These are phyloP conservation scores for Disparrhopalites patrizii DNA, from an alignment of 2,888 invertebrate species.

Conservation along the genomic window DNA sequence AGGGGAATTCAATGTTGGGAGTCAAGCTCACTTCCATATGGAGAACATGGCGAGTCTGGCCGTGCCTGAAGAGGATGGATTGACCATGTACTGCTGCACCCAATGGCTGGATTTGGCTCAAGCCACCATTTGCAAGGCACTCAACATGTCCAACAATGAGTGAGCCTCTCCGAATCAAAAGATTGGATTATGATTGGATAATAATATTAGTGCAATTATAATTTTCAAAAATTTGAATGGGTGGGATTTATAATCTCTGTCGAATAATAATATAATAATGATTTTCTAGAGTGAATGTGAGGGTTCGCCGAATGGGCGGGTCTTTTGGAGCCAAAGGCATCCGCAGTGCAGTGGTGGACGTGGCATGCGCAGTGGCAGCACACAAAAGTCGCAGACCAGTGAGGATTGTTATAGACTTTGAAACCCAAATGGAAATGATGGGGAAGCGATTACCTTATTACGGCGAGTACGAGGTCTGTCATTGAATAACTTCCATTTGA, in stretches of 20 bases:
- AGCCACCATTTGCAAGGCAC: slow-evolving; percentile 57
- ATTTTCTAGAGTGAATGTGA: slow-evolving; percentile 62
- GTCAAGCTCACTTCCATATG: slow-evolving; percentile 72
- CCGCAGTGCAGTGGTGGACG: slow-evolving; percentile 58
- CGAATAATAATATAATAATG: neutral
- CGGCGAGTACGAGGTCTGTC: slow-evolving; percentile 65
- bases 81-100: slow-evolving; percentile 60
- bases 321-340: slow-evolving; percentile 75
- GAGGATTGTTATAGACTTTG: slow-evolving; percentile 66
- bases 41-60: slow-evolving; percentile 67
- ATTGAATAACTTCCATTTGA: too few relatives aligned
- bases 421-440: slow-evolving; percentile 65
- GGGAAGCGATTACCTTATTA: slow-evolving; percentile 65
- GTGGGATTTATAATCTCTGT: too few relatives aligned
- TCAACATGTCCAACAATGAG: slow-evolving; percentile 61
- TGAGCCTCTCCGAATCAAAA: too few relatives aligned
- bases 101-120: slow-evolving; percentile 64
- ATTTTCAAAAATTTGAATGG: neutral
- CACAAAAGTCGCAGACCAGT: slow-evolving; percentile 64
- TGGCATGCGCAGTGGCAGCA: slow-evolving; percentile 68
- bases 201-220: neutral
- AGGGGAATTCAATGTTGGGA: slow-evolving; percentile 56
- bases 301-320: slow-evolving; percentile 72
- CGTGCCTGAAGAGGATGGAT: slow-evolving; percentile 66
- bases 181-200: neutral